Conservation (phyloP, 2,113 vertebrate genomes). For the Eurypyga helias region DNA sequence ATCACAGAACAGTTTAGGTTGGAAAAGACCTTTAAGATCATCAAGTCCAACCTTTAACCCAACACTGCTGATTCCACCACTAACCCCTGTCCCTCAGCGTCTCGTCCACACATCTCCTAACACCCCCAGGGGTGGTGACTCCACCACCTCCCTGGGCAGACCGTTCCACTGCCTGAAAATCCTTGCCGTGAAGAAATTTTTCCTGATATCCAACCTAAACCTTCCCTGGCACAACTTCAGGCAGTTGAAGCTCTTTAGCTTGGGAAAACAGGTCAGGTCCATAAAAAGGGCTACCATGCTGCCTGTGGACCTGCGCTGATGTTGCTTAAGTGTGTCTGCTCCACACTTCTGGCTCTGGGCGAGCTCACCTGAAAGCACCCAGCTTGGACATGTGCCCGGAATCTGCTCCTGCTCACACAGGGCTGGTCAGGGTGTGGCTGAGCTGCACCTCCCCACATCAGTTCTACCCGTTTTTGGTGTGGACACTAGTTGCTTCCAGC, state of each 20-base stretch:
- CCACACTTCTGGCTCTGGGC: background rate
- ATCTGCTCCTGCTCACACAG: background rate
- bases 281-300: background rate
- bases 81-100: no score
- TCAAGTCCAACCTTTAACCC: no score
- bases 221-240: no score
- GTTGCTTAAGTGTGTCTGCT: background rate
- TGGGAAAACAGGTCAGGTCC: background rate
- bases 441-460: background rate
- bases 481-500: background rate
- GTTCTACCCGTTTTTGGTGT: background rate
- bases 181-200: no score
- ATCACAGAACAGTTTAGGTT: no score
- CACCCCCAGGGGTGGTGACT: no score
- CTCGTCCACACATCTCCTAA: no score
- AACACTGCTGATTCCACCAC: no score
- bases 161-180: no score
- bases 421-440: background rate
- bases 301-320: background rate
- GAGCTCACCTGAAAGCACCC: background rate
- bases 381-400: fast-evolving
- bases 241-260: background rate
- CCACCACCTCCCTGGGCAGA: no score
- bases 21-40: no score
- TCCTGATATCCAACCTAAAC: no score